phyloP scores from a whole-genome alignment of 1,140 invertebrate genomes.

The Cyclargus thomasi region DNA sequence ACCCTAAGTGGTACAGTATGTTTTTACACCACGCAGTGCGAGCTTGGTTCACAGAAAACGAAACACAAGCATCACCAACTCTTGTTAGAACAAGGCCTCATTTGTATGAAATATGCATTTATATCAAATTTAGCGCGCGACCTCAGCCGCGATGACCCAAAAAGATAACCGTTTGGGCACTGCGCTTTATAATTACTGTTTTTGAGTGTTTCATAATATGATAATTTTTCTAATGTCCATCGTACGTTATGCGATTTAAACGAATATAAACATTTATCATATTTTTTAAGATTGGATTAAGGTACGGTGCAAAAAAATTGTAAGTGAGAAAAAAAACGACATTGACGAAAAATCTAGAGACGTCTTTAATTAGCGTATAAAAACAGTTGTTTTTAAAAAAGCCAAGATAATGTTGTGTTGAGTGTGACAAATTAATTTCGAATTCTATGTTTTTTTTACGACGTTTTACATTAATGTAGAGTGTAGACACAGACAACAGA shows the following conservation, averaged over 20 bases:
- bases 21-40: constrained; percentile 35
- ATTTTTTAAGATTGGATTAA: no score
- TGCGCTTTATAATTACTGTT: constrained; percentile 3
- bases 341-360: no score
- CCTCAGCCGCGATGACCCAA: neutral
- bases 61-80: constrained; percentile 46
- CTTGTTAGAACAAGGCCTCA: constrained; percentile 26
- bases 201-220: neutral
- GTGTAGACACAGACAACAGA: no score
- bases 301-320: no score
- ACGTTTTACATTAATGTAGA: no score
- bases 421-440: no score
- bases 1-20: constrained; percentile 19
- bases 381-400: no score
- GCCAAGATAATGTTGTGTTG: no score
- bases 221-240: neutral
- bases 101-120: constrained; percentile 9
- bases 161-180: neutral
- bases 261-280: no score
- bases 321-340: no score
- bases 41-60: constrained; percentile 39
- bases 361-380: no score
- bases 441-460: no score
- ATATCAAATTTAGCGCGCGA: constrained; percentile 4
- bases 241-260: neutral